Conservation (phyloP, 2,113 vertebrate genomes). For the Anthoscopus minutus region DNA sequence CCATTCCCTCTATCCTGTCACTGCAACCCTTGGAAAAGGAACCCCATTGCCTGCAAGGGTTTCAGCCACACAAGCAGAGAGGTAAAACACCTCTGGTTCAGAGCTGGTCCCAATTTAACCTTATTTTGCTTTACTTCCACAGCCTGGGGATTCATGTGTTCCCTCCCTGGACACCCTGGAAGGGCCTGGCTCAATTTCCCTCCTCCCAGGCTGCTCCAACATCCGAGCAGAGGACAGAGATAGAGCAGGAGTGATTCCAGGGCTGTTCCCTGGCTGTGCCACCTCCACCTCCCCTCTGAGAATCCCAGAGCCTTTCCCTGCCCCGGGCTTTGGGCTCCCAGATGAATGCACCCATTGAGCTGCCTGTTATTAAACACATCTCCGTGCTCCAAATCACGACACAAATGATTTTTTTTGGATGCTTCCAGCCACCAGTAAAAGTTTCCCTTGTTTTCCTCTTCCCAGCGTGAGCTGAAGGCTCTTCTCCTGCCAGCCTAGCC, state of each 20-base stretch:
- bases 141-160: fast-evolving
- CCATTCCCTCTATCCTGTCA: not conserved
- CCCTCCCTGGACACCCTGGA: not conserved
- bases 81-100: no score
- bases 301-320: not conserved
- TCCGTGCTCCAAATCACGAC: not conserved
- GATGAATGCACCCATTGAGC: not conserved
- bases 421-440: not conserved
- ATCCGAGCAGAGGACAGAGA: fast-evolving
- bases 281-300: not conserved
- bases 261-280: not conserved
- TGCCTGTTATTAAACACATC: not conserved
- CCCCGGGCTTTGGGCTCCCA: not conserved
- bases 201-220: not conserved
- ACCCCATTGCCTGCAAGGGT: not conserved
- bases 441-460: constrained; percentile 45
- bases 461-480: not conserved
- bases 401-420: constrained; percentile 36
- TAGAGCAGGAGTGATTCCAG: not conserved
- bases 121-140: fast-evolving
- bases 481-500: not conserved
- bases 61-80: not conserved
- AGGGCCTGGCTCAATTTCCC: not conserved
- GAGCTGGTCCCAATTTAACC: not conserved
- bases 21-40: not conserved